Evolutionary conservation across 1,140 invertebrate species (phyloP).

Genomic region (Anoplolepis gracilipes): DNA sequence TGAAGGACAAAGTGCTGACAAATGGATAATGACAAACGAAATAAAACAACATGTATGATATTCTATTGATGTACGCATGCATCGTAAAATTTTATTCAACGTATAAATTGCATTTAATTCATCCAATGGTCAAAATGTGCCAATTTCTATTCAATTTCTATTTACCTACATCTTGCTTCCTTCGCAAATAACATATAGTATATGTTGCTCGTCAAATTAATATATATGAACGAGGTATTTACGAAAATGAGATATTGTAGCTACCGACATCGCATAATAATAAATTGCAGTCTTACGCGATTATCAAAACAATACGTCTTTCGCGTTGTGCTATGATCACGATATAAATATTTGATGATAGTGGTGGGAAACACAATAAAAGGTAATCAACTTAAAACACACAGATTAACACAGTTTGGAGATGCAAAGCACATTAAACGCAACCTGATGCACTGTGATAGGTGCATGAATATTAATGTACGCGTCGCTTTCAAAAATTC

Average conservation of each 20-base stretch:
- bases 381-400: conserved; percentile 40
- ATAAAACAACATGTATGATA: conserved; percentile 74
- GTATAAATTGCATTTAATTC: background rate
- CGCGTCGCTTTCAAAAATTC: background rate
- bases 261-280: background rate
- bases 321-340: conserved; percentile 11
- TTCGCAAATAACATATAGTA: conserved; percentile 25
- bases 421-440: conserved; percentile 59
- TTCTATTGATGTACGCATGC: conserved; percentile 72
- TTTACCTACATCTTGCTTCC: background rate
- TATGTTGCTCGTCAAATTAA: background rate
- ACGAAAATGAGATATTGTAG: background rate
- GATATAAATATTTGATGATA: conserved; percentile 33
- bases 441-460: conserved; percentile 32
- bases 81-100: conserved; percentile 39
- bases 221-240: background rate
- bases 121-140: background rate
- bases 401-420: conserved; percentile 46
- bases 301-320: background rate
- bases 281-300: background rate
- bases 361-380: conserved; percentile 6
- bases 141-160: background rate
- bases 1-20: background rate
- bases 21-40: conserved; percentile 61
- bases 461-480: conserved; percentile 26